Conservation (phyloP, 2,888 invertebrate genomes). For the Schizaphis graminum region DNA sequence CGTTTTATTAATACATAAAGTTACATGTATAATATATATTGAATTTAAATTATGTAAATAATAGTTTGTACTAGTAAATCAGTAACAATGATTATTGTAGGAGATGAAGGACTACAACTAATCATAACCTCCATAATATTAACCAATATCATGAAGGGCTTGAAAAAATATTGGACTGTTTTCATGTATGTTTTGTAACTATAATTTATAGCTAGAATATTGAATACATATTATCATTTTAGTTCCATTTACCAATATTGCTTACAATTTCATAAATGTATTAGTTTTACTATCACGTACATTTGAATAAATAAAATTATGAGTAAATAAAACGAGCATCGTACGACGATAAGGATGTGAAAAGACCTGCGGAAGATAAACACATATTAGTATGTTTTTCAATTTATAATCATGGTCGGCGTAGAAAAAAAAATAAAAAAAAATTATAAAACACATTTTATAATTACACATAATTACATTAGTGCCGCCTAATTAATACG, state of each 20-base stretch:
- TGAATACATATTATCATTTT: background rate
- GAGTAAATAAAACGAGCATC: background rate
- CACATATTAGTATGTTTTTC: background rate
- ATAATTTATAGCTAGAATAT: background rate
- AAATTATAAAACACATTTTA: constrained; percentile 22
- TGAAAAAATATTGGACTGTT: background rate
- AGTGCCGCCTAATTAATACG: background rate
- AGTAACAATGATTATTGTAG: background rate
- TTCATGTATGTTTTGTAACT: background rate
- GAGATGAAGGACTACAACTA: background rate
- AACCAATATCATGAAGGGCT: accelerated
- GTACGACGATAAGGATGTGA: background rate
- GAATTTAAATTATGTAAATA: no score
- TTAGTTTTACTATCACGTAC: no score
- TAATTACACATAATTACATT: constrained; percentile 29
- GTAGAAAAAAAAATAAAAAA: background rate
- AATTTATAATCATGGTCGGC: background rate
- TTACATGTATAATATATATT: no score
- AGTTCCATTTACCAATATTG: background rate
- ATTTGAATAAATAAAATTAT: no score
- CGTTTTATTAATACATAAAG: no score
- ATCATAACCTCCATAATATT: no score
- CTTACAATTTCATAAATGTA: background rate
- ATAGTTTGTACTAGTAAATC: background rate
- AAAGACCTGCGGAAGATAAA: background rate